phyloP scores from a whole-genome alignment of 2,113 vertebrate species.

The Podiceps cristatus region DNA sequence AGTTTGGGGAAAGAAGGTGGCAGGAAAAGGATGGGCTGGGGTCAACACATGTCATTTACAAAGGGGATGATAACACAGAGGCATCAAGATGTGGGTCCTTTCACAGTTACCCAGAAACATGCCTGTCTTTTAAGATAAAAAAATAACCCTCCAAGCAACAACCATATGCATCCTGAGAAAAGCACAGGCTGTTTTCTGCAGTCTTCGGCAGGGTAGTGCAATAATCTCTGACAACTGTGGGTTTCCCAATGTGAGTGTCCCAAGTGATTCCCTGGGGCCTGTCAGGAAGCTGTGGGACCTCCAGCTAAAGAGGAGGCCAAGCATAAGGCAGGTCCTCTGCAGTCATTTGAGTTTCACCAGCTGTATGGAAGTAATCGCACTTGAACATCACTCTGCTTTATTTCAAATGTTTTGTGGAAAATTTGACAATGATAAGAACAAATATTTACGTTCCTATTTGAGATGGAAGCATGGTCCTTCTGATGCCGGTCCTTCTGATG shows the following conservation, averaged over 20 bases:
- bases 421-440: neutral
- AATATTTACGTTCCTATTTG: neutral
- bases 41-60: neutral
- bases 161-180: neutral
- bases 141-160: neutral
- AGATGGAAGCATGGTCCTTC: neutral
- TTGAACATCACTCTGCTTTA: neutral
- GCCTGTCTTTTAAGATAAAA: neutral
- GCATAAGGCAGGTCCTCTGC: neutral
- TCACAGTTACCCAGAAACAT: neutral
- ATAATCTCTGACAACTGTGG: neutral
- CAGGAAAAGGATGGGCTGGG: neutral
- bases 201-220: neutral
- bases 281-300: neutral
- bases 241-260: neutral
- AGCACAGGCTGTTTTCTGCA: neutral
- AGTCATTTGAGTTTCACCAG: neutral
- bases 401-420: neutral
- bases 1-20: neutral
- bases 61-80: neutral
- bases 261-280: neutral
- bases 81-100: neutral
- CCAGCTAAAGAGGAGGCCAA: neutral
- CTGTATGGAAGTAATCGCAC: neutral
- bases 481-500: neutral